Evolutionary conservation across 2,888 invertebrate species (phyloP).

Genomic region (Anthophora plumipes): DNA sequence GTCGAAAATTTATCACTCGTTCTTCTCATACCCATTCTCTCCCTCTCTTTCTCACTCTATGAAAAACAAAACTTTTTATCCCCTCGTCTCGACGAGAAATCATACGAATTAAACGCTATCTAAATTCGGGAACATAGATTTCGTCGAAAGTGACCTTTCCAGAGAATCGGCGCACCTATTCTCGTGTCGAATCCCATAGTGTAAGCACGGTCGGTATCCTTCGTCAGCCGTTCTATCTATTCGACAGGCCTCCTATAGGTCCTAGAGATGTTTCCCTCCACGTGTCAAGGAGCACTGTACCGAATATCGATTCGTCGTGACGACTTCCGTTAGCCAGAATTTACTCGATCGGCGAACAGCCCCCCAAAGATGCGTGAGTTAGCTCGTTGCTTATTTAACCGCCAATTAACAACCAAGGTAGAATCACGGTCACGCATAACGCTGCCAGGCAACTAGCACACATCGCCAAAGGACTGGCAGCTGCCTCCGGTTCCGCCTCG

Average conservation of each 20-base stretch:
- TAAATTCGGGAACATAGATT: background rate
- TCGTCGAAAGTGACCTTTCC: background rate
- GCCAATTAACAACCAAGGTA: conserved; percentile 86
- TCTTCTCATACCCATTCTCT: background rate
- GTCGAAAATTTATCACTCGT: background rate
- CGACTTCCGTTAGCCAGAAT: conserved; percentile 61
- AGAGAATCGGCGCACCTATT: conserved; percentile 5
- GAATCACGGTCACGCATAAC: conserved; percentile 85
- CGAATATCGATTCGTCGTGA: background rate
- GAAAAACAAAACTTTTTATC: no score
- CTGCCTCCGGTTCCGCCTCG: conserved; percentile 83
- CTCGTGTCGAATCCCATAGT: background rate
- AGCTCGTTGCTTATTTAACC: conserved; percentile 68
- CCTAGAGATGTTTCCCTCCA: background rate
- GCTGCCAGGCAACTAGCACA: conserved; percentile 86
- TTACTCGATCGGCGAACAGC: conserved; percentile 34
- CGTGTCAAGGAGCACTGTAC: background rate
- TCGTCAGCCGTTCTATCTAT: background rate
- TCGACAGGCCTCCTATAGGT: background rate
- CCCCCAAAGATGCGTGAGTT: conserved; percentile 63
- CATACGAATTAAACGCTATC: background rate
- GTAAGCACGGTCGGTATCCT: conserved; percentile 65
- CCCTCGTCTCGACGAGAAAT: background rate
- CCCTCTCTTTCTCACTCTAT: background rate
- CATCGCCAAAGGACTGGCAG: conserved; percentile 84